Conservation (phyloP, 1,140 invertebrate species). For the Tetramorium simillimum region DNA sequence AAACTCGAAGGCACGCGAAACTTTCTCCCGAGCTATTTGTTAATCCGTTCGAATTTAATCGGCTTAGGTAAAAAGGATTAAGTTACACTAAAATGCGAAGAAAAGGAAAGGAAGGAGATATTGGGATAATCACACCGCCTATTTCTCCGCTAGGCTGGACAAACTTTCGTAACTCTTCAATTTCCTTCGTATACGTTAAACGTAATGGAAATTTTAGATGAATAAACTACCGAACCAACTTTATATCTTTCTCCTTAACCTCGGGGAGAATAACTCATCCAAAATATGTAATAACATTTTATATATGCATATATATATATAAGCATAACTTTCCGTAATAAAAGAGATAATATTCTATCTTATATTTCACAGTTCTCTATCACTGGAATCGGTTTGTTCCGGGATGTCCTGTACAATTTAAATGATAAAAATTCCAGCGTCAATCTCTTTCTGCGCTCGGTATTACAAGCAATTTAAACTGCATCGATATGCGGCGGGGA, state of each 20-base stretch:
- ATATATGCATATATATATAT: not conserved
- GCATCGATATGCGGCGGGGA: conserved; percentile 24
- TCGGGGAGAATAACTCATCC: not conserved
- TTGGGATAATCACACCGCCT: conserved; percentile 19
- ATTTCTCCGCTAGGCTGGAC: conserved; percentile 7
- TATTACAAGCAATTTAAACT: conserved; percentile 46
- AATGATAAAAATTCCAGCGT: conserved; percentile 8
- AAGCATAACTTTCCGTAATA: not conserved
- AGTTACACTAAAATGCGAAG: conserved; percentile 2
- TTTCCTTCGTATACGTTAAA: not conserved
- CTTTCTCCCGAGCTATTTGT: conserved; percentile 5
- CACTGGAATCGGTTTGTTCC: not conserved
- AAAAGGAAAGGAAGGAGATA: conserved; percentile 6
- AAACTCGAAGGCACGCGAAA: not conserved
- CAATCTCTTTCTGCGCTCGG: not conserved
- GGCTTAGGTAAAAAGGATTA: conserved; percentile 1
- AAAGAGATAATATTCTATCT: not conserved
- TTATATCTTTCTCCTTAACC: not conserved
- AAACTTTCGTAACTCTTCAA: conserved; percentile 28
- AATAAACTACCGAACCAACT: conserved; percentile 4
- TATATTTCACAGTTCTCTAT: not conserved
- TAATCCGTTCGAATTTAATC: conserved; percentile 35
- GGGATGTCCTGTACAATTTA: not conserved
- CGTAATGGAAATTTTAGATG: conserved; percentile 8
- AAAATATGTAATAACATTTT: conserved; percentile 6